Conservation (phyloP, 2,113 vertebrate genomes). For the Smithornis capensis region DNA sequence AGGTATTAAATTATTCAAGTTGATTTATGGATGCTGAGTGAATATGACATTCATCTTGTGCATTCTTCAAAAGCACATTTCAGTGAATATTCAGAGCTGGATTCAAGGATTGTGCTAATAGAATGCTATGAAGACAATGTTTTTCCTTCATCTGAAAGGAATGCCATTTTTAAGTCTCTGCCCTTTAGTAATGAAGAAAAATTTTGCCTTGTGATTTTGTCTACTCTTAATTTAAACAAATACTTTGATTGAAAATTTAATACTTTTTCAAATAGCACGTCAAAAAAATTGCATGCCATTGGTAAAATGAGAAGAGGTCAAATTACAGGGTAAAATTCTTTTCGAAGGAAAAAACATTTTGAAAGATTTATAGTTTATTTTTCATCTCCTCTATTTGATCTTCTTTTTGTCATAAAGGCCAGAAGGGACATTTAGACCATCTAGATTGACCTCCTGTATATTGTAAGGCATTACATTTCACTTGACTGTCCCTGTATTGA, state of each 20-base stretch:
- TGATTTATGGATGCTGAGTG: slow-evolving; percentile 68
- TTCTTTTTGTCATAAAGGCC: neutral
- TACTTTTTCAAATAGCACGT: neutral
- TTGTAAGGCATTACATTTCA: neutral
- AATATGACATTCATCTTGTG: slow-evolving; percentile 64
- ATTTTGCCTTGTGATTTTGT: slow-evolving; percentile 24
- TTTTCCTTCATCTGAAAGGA: slow-evolving; percentile 53
- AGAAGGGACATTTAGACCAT: neutral
- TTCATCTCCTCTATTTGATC: neutral
- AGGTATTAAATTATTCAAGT: slow-evolving; percentile 74
- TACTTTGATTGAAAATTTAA: neutral
- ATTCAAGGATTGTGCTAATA: neutral
- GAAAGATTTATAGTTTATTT: neutral
- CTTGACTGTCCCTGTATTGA: neutral
- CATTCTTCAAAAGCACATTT: slow-evolving; percentile 63
- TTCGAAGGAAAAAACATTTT: neutral
- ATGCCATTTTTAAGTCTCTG: neutral
- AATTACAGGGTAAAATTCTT: neutral
- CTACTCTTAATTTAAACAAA: neutral
- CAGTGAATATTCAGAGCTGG: slow-evolving; percentile 2
- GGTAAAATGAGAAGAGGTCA: neutral
- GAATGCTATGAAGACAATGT: neutral
- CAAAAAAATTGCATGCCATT: neutral
- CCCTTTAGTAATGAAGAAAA: slow-evolving; percentile 1
- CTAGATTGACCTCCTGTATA: neutral